phyloP scores from a whole-genome alignment of 2,113 vertebrate species.

The Paracanthobrama guichenoti region DNA sequence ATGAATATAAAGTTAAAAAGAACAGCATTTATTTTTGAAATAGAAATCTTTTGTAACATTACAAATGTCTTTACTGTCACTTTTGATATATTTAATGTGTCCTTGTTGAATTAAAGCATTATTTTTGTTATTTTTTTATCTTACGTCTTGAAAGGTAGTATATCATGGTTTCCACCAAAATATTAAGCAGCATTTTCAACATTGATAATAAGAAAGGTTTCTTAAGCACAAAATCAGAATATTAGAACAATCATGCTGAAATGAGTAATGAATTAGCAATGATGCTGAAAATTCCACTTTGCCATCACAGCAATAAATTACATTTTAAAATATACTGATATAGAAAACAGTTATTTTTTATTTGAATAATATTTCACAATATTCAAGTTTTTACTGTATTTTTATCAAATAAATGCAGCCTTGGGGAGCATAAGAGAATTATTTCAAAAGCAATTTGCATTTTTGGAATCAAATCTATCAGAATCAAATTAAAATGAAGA shows the following conservation, averaged over 20 bases:
- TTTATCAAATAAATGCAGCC: background rate
- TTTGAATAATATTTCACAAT: no score
- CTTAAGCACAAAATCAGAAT: background rate
- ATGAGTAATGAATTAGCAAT: no score
- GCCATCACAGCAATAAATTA: background rate
- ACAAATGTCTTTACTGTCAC: background rate
- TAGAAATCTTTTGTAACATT: background rate
- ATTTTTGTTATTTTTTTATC: background rate
- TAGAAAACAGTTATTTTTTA: no score
- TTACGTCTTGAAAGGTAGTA: background rate
- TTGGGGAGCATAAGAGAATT: background rate
- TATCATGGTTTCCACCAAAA: background rate
- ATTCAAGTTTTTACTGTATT: no score
- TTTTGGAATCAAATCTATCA: background rate
- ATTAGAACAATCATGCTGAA: background rate
- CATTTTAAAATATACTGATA: background rate
- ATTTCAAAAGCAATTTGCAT: background rate
- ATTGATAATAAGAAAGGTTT: background rate
- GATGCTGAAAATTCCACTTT: background rate
- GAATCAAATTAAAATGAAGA: background rate
- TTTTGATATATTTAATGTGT: background rate
- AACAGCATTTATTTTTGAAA: no score
- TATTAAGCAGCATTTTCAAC: background rate
- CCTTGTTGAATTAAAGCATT: background rate
- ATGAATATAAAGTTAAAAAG: no score